Percentiles rank a stretch among this genome's conserved stretches.
These are phyloP conservation scores for Macrostomum cliftonense DNA, from an alignment of 2,888 invertebrate species.

Conservation along the genomic window DNA sequence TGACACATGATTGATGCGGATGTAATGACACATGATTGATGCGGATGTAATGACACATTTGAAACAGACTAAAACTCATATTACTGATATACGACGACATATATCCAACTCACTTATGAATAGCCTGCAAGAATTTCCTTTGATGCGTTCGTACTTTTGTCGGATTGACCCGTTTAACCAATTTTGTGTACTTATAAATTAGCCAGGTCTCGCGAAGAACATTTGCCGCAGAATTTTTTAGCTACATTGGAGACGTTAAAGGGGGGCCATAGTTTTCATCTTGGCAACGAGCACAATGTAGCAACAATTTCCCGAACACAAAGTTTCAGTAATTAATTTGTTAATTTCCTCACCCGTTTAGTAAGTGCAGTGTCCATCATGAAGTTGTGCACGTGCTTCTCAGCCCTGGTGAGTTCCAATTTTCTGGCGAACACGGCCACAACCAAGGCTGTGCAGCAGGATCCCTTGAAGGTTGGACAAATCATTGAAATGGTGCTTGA, in stretches of 20 bases:
- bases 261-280: too few species aligned
- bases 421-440: slow-evolving; percentile 98
- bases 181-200: slow-evolving; percentile 95
- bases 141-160: slow-evolving; percentile 90
- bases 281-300: too few species aligned
- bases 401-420: slow-evolving; percentile 91
- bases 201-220: slow-evolving; percentile 98
- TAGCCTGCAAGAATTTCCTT: slow-evolving; percentile 93
- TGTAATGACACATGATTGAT: too few species aligned
- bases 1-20: too few species aligned
- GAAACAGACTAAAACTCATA: too few species aligned
- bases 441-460: slow-evolving; percentile 87
- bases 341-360: slow-evolving; percentile 92
- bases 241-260: too few species aligned
- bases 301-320: too few species aligned
- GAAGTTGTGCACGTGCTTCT: slow-evolving; percentile 99
- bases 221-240: slow-evolving; percentile 98
- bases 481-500: too few species aligned
- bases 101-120: slow-evolving; percentile 99
- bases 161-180: slow-evolving; percentile 87
- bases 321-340: too few species aligned
- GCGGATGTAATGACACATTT: too few species aligned
- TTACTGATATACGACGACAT: too few species aligned
- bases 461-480: too few species aligned
- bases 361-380: slow-evolving; percentile 99